Conservation (phyloP, 2,113 vertebrate genomes). For the Oryzias melastigma region DNA sequence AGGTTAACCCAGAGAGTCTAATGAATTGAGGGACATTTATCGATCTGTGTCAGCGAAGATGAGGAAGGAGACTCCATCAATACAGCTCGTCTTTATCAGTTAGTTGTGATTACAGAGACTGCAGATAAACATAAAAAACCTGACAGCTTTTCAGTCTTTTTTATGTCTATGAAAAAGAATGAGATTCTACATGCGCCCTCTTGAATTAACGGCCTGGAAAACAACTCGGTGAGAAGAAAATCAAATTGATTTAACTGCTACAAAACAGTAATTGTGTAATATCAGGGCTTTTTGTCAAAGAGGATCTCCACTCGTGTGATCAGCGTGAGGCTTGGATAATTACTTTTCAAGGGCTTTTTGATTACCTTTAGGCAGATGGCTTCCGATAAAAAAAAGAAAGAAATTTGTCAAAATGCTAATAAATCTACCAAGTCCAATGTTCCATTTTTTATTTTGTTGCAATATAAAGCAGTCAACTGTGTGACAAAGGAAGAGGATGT, state of each 20-base stretch:
- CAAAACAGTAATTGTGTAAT: slow-evolving; percentile 42
- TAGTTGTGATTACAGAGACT: slow-evolving; percentile 54
- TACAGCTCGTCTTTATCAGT: slow-evolving; percentile 50
- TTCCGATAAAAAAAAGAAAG: not conserved
- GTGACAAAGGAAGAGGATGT: slow-evolving; percentile 70
- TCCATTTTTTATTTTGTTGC: slow-evolving; percentile 12
- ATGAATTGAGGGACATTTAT: slow-evolving; percentile 72
- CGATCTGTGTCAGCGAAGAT: slow-evolving; percentile 56
- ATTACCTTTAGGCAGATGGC: slow-evolving; percentile 20
- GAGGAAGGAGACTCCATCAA: slow-evolving; percentile 37
- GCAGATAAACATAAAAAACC: slow-evolving; percentile 36
- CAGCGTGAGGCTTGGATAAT: slow-evolving; percentile 7
- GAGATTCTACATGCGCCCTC: slow-evolving; percentile 38
- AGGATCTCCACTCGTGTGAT: slow-evolving; percentile 18
- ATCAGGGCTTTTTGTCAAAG: slow-evolving; percentile 16
- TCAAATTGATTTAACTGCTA: slow-evolving; percentile 37
- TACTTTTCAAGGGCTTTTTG: slow-evolving; percentile 16
- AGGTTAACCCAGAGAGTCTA: slow-evolving; percentile 57
- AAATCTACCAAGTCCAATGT: slow-evolving; percentile 5
- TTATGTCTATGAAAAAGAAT: slow-evolving; percentile 36
- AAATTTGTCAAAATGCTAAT: not conserved
- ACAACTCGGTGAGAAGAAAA: slow-evolving; percentile 41
- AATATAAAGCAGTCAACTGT: slow-evolving; percentile 18
- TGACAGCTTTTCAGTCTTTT: slow-evolving; percentile 18
- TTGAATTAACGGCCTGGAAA: slow-evolving; percentile 40